Conservation (phyloP, 2,797 vertebrate genomes). For the Botia almorhae region DNA sequence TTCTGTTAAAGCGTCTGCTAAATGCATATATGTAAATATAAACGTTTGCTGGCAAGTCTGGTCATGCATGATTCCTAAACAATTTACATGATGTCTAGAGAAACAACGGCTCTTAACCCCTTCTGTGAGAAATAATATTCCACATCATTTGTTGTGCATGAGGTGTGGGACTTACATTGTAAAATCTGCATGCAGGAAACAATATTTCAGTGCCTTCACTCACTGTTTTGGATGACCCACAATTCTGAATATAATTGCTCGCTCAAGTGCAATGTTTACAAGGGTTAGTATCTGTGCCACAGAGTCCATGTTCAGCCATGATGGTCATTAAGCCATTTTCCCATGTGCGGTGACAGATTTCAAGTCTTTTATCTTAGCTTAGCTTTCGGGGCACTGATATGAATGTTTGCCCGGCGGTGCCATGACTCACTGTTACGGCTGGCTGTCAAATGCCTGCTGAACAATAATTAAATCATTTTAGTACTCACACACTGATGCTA, state of each 20-base stretch:
- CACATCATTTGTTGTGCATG: neutral
- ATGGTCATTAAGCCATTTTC: conserved; percentile 18
- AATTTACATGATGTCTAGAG: neutral
- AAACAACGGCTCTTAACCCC: neutral
- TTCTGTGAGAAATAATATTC: neutral
- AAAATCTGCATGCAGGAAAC: neutral
- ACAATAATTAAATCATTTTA: conserved; percentile 43
- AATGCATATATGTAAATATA: no score
- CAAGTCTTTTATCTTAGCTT: conserved; percentile 31
- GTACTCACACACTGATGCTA: conserved; percentile 16
- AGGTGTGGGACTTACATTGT: conserved; percentile 9
- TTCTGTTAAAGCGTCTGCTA: no score
- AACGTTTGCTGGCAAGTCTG: no score
- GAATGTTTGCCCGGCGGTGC: conserved; percentile 23
- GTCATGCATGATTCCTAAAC: neutral
- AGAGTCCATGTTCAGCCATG: neutral
- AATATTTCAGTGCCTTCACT: neutral
- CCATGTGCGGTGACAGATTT: conserved; percentile 32
- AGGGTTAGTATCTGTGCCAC: neutral
- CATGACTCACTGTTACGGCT: conserved; percentile 44
- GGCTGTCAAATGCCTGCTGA: conserved; percentile 40
- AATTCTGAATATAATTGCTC: neutral
- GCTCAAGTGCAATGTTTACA: conserved; percentile 14
- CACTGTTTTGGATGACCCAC: neutral
- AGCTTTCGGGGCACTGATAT: conserved; percentile 22